Conservation (phyloP, 2,888 invertebrate species). For the Pristionchus exspectatus region DNA sequence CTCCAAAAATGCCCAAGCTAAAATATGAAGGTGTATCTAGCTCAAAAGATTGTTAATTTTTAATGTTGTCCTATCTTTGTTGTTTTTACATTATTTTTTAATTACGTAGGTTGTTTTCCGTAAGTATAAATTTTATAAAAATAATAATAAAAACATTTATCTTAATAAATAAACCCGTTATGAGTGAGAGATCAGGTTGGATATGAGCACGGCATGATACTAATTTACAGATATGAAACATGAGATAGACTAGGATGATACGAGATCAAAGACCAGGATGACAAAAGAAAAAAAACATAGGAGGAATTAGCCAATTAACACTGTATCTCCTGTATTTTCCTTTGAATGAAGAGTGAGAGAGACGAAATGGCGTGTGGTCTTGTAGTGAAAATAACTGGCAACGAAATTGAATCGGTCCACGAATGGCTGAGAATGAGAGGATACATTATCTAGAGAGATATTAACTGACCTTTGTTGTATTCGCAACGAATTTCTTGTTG, state of each 20-base stretch:
- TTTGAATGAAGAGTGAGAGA: slow-evolving; percentile 34
- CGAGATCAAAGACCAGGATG: not conserved
- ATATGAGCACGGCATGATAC: not conserved
- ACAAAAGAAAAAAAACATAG: not conserved
- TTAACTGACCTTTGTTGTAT: not conserved
- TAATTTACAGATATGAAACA: not conserved
- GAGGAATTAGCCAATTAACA: not conserved
- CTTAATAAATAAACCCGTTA: slow-evolving; percentile 5
- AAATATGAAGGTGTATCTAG: no score
- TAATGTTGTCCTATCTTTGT: no score
- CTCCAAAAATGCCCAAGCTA: no score
- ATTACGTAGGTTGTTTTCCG: no score
- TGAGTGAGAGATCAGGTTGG: not conserved
- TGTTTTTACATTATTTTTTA: no score
- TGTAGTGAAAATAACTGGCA: slow-evolving; percentile 36
- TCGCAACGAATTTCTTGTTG: slow-evolving; percentile 15
- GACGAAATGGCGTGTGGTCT: slow-evolving; percentile 12
- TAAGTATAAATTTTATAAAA: no score
- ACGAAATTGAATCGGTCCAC: slow-evolving; percentile 28
- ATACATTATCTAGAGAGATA: not conserved
- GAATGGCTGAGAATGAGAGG: slow-evolving; percentile 27
- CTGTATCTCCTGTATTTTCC: not conserved
- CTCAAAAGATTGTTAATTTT: no score
- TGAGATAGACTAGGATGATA: not conserved
- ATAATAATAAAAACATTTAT: no score